A percentile compares a stretch with the other conserved stretches of the same genome.
phyloP scores from a whole-genome alignment of 2,888 invertebrate species.

The Dastarcus helophoroides region DNA sequence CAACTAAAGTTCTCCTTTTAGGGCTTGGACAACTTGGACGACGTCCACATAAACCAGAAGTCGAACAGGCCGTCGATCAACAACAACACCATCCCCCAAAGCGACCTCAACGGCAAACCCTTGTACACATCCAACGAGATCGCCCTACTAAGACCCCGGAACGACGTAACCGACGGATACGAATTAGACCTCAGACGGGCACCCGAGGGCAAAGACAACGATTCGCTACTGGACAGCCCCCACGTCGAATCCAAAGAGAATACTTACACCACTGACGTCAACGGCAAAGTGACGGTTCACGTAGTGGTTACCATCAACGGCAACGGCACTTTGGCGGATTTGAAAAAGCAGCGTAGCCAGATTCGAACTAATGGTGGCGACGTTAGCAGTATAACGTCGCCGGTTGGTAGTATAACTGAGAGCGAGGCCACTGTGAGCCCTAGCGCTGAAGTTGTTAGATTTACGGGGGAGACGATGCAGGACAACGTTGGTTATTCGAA shows the following conservation, averaged over 20 bases:
- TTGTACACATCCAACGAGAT: constrained; percentile 5
- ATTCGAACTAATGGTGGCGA: constrained; percentile 56
- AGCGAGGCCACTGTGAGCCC: constrained; percentile 38
- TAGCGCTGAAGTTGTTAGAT: constrained; percentile 44
- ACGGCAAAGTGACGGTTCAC: constrained; percentile 43
- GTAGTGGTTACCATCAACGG: constrained; percentile 71
- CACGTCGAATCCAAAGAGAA: constrained; percentile 45
- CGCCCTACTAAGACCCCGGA: constrained; percentile 17
- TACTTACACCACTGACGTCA: constrained; percentile 58
- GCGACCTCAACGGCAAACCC: no score
- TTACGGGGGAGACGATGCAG: constrained; percentile 60
- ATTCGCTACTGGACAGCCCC: constrained; percentile 51
- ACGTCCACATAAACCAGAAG: no score
- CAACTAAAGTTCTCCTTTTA: constrained; percentile 20
- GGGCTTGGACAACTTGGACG: constrained; percentile 23
- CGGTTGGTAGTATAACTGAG: constrained; percentile 36
- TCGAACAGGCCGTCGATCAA: constrained; percentile 4
- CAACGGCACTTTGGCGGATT: constrained; percentile 71
- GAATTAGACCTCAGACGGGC: constrained; percentile 37
- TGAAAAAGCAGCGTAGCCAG: constrained; percentile 85
- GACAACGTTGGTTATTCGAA: constrained; percentile 65
- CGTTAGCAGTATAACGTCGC: constrained; percentile 29
- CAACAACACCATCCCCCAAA: constrained; percentile 7
- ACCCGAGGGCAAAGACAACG: constrained; percentile 75
- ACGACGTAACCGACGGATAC: no score